Evolutionary conservation across 2,888 invertebrate genomes (phyloP).

Genomic region (Sphaerophoria rueppellii): DNA sequence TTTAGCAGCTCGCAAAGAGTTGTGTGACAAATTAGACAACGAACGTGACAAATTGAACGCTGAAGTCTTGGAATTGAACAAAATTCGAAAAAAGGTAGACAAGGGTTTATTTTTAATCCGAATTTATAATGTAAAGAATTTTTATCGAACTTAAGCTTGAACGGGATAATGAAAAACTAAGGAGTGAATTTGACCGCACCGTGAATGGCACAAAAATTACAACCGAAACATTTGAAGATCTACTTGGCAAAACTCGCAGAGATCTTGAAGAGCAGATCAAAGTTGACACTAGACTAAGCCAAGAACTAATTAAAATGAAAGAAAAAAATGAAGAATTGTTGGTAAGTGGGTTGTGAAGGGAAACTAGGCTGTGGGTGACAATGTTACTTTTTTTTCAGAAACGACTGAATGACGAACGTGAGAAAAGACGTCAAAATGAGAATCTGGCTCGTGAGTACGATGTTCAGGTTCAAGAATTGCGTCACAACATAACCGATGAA

Average conservation of each 20-base stretch:
- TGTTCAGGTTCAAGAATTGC: conserved; percentile 79
- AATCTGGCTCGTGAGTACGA: conserved; percentile 78
- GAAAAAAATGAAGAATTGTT: conserved; percentile 77
- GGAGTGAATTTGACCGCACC: conserved; percentile 77
- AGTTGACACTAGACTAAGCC: conserved; percentile 77
- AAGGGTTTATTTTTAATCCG: no score
- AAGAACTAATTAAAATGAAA: conserved; percentile 78
- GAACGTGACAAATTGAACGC: conserved; percentile 86
- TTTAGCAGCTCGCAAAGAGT: conserved; percentile 84
- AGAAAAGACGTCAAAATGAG: conserved; percentile 77
- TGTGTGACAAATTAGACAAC: conserved; percentile 86
- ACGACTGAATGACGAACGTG: conserved; percentile 77
- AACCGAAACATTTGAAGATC: conserved; percentile 84
- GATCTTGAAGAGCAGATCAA: conserved; percentile 83
- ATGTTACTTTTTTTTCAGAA: conserved; percentile 73
- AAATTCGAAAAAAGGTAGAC: conserved; percentile 77
- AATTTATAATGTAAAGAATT: not conserved
- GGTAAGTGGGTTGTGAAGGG: conserved; percentile 71
- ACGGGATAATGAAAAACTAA: conserved; percentile 82
- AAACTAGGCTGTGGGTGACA: not conserved
- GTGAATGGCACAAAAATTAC: conserved; percentile 78
- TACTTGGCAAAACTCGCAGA: conserved; percentile 84
- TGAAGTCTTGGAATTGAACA: conserved; percentile 83
- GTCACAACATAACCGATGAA: conserved; percentile 79
- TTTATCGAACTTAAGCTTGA: conserved; percentile 82